Evolutionary conservation across 2,888 invertebrate genomes (phyloP), one percentile per base, ranked within the genome.

Genomic region (Ectemnius cavifrons): DNA sequence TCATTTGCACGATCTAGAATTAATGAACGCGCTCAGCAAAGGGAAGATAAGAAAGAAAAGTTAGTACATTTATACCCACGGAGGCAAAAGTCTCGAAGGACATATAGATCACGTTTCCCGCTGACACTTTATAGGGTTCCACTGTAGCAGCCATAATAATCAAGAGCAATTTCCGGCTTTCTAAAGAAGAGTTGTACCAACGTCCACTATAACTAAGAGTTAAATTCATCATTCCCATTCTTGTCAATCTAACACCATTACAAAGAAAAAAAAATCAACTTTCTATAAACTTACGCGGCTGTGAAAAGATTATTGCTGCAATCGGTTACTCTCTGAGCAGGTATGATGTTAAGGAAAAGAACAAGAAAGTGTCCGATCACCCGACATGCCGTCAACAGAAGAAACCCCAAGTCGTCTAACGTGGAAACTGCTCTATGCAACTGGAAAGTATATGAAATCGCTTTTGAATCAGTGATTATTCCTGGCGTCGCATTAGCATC

Each of bases 331-430:
- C 47, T 47, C 27, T 63, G 46, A 4, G 52, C 49, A 6, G 63
- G 52, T 4, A 63, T 14, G 3, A 63, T 28, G 27, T 63, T 63
- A 14, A 63, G 27, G 49, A 63, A 63, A 23, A 63, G 5, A 14
- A 23, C 49, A n/a, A 20, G 23, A 52, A 23, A 52, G 27, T 52
- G 63, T 3, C 63, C 63, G n/a, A 20, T 14, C 37, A 62, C 52
- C n/a, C 52, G 52, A 52, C 4, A 52, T 16, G 5, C 16, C 14
- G 61, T 20, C 20, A 37, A 18, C 6, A 11, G 16, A 16, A n/a
- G 18, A 18, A 62, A 6, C 37, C 61, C 16, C 18, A 16, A 20
- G 18, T 18, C 18, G 18, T n/a, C n/a, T 14, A 28, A 0, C 6
- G 14, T 27, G 1, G n/a, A 37, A 14, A 60, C 3, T 4, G 23